These are phyloP conservation scores for Enteromius argenteus DNA, from an alignment of 2,797 vertebrate species.

Conservation along the genomic window DNA sequence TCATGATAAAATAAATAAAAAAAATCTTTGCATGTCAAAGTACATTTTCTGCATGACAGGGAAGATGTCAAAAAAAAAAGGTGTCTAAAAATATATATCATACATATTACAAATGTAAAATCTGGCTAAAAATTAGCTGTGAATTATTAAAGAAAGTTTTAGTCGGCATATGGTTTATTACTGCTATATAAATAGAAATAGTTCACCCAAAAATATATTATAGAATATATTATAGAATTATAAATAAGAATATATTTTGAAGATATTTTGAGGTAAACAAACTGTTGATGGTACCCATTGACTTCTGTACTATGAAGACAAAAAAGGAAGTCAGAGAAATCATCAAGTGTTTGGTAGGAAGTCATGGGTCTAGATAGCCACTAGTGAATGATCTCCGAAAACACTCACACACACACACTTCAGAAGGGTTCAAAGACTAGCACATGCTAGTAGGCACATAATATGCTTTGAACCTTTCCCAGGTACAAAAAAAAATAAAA, in stretches of 20 bases:
- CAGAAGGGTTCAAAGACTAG: conserved; percentile 18
- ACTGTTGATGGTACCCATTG: background rate
- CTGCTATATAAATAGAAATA: background rate
- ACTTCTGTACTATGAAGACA: background rate
- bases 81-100: background rate
- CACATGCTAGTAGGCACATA: background rate
- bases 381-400: background rate
- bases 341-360: background rate
- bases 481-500: conserved; percentile 16
- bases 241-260: background rate
- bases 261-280: background rate
- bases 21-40: background rate
- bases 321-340: background rate
- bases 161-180: conserved; percentile 4
- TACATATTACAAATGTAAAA: background rate
- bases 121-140: background rate
- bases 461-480: conserved; percentile 28
- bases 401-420: background rate
- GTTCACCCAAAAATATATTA: background rate
- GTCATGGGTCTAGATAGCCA: background rate
- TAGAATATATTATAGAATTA: no score
- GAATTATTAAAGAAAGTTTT: background rate
- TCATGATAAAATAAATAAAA: background rate
- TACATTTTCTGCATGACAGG: background rate
- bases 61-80: background rate